Evolutionary conservation across 2,888 invertebrate species (phyloP), one percentile per base, ranked within the genome.

Genomic region (Cosmopolites sordidus): DNA sequence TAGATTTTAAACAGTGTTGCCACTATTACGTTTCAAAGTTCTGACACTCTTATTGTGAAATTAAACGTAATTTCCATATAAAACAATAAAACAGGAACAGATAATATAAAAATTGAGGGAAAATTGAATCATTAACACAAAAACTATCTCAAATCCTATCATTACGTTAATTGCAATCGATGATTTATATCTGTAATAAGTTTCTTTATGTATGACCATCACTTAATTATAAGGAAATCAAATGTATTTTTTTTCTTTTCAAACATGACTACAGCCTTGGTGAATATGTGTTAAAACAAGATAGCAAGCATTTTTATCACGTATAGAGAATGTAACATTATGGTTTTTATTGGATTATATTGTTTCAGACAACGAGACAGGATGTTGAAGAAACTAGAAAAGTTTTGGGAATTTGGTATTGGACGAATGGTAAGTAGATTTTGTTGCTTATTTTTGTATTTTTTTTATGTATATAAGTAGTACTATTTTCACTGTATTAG

Each of bases 401-500:
- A 65, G 47, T 62, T 62, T 44, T 65, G 65, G 65, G 62, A 63
- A 40, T 63, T 60, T 54, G 65, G 65, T 6, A 45, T 56, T 9
- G 63, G 63, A 12, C 54, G 65, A 22, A 63, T 60, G 59, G 65
- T 65, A 54, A 64, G 64, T n/a, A n/a, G n/a, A n/a, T n/a, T n/a
- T n/a, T n/a, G n/a, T n/a, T n/a, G n/a, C n/a, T n/a, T n/a, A n/a
- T n/a, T n/a, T n/a, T n/a, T n/a, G n/a, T n/a, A n/a, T n/a, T n/a
- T n/a, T n/a, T n/a, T n/a, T n/a, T n/a, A n/a, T n/a, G n/a, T n/a
- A n/a, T n/a, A n/a, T n/a, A n/a, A n/a, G n/a, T n/a, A n/a, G n/a
- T n/a, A n/a, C n/a, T n/a, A n/a, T n/a, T n/a, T n/a, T n/a, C n/a
- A n/a, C n/a, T n/a, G n/a, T n/a, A n/a, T n/a, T n/a, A n/a, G n/a